Evolutionary conservation across 1,140 invertebrate genomes (phyloP), one percentile per base, ranked within the genome.

Genomic region (Bombus sylvicola): DNA sequence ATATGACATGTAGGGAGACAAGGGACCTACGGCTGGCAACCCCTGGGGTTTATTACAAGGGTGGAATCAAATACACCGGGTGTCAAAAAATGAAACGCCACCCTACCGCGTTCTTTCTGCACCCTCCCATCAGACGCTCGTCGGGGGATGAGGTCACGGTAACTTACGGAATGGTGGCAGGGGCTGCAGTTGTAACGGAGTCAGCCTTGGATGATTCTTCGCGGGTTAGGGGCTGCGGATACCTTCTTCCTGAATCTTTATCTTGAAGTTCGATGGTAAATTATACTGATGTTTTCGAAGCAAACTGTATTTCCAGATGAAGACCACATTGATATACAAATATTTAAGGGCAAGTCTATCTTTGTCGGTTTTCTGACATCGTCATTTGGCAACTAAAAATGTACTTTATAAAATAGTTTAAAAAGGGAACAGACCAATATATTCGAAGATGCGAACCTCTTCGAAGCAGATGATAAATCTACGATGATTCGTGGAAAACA

Each of bases 61-160:
- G 94, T 94, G 93, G 94, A 95, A 95, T 95, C 95, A 95, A 95
- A 95, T 95, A 95, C 94, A 95, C 94, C 94, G 95, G 95, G 95
- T 95, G 95, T 95, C 95, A 95, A 95, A 95, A 95, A 95, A 95
- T 95, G 94, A 95, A 95, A 95, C 92, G 91, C 89, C 92, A 90
- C 91, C 92, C 94, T 92, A 92, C 79, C 80, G 87, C 88, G 86
- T 88, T 87, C 86, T 66, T 88, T 88, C 62, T 77, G 64, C 39
- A 73, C 86, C 76, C 86, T 74, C 69, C 10, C 86, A 87, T 74
- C 68, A 66, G 75, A 37, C 34, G 1, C 10, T 34, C n/a, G n/a
- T 25, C 62, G 47, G 22, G 90, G 90, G 88, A 86, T 87, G 91
- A 84, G 91, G 87, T 88, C 76, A 89, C 69, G 77, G 86, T 90